phyloP scores from a whole-genome alignment of 2,113 vertebrate species.

The Oryzias curvinotus region DNA sequence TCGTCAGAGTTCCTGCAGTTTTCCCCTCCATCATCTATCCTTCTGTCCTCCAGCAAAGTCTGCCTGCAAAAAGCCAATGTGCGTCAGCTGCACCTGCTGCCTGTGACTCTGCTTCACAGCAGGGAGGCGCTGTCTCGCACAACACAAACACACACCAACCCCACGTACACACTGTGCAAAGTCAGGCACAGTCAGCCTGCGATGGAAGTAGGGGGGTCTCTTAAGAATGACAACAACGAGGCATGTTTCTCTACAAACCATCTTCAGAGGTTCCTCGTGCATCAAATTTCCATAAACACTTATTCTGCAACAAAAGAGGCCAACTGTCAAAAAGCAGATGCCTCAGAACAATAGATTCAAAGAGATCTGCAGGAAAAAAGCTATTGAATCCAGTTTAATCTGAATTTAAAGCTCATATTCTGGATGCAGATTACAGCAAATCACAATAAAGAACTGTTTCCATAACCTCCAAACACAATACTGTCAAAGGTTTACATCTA shows the following conservation, averaged over 20 bases:
- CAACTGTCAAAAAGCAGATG: conserved; percentile 21
- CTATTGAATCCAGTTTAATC: no score
- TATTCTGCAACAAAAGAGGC: conserved; percentile 27
- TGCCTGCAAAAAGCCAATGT: conserved; percentile 61
- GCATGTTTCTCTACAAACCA: conserved; percentile 33
- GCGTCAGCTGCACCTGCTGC: conserved; percentile 77
- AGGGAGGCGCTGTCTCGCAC: conserved; percentile 64
- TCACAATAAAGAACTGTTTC: no score
- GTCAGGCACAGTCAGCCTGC: conserved; percentile 38
- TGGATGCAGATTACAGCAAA: no score
- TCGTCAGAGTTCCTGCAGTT: conserved; percentile 16
- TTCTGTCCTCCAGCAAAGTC: conserved; percentile 54
- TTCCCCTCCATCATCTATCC: conserved; percentile 42
- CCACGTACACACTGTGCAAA: conserved; percentile 16
- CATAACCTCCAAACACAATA: no score
- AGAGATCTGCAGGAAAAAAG: no score
- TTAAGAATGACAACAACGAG: conserved; percentile 70
- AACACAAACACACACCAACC: conserved; percentile 44
- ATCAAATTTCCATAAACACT: conserved; percentile 35
- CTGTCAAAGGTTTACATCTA: no score
- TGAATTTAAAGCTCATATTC: no score
- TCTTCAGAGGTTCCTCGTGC: conserved; percentile 42
- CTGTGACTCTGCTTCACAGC: conserved; percentile 63
- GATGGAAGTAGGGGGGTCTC: conserved; percentile 32
- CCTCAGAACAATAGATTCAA: no score